Evolutionary conservation across 2,797 vertebrate species (phyloP), one percentile per base, ranked within the genome.

Genomic region (Thamnophis elegans): DNA sequence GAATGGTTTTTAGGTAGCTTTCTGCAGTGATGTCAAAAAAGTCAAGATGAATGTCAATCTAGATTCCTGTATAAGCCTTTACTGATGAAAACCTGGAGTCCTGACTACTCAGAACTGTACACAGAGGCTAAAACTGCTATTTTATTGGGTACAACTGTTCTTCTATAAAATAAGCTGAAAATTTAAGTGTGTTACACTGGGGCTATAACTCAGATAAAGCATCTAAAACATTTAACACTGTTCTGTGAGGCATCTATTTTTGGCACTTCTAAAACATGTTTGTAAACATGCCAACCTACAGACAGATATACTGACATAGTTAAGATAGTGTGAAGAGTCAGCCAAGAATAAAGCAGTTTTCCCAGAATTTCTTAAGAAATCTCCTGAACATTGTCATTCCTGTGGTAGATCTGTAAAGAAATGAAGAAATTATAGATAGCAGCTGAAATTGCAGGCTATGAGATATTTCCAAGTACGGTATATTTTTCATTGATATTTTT

Each of bases 261-360:
- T 93, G 88, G 78, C 47, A 94, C 89, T 92, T 93, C 91, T 93
- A 53, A 95, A 95, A 68, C 62, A 28, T 55, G 9, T 90, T n/a
- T 32, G n/a, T 91, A 95, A 92, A 93, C 95, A 88, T 91, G 68
- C 94, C 94, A 94, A 96, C 91, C 65, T 88, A 22, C 86, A 93
- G 94, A 85, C 82, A 94, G 85, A 0, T 36, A 73, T 22, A 8
- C 90, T 90, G 42, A 58, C 32, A 0, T 2, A 7, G 18, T 0
- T 62, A 14, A 0, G 93, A 93, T 82, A 89, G 82, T 0, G 89
- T 89, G 60, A 92, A 89, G 92, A 95, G 78, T 78, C 62, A 93
- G 93, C 92, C 89, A 95, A 47, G 89, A 96, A 95, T 88, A 95
- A 94, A 85, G 93, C 87, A 0, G 93, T 92, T 93, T 94, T 94